Evolutionary conservation across 2,113 vertebrate genomes (phyloP).

Genomic region (Zosterops pallidus): DNA sequence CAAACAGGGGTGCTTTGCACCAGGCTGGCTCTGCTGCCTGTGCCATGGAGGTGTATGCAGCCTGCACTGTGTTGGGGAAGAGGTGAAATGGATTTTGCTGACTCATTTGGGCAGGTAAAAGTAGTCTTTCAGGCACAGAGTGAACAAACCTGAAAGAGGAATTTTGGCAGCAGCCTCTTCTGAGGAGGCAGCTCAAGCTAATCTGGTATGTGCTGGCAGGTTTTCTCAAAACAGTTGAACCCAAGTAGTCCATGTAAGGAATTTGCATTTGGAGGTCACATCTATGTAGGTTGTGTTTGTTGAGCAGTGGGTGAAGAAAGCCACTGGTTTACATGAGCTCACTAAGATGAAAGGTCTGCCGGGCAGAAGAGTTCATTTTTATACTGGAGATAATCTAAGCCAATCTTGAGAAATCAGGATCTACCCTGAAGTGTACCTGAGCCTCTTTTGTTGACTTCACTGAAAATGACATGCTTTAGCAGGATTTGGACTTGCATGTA

Average conservation of each 20-base stretch:
- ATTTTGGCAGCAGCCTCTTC: background rate
- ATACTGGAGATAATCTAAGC: background rate
- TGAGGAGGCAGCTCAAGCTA: background rate
- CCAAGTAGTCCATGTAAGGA: background rate
- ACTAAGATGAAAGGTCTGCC: background rate
- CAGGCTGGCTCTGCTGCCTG: background rate
- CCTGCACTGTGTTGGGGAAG: background rate
- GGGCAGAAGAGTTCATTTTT: background rate
- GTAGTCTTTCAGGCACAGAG: background rate
- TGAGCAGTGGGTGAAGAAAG: background rate
- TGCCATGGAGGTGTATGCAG: accelerated
- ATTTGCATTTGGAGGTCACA: background rate
- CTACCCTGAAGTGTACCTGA: background rate
- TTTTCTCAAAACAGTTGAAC: background rate
- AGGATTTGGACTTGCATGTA: background rate
- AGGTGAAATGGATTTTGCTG: background rate
- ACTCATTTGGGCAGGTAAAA: background rate
- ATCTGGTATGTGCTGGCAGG: background rate
- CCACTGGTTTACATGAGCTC: background rate
- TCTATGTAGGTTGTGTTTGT: background rate
- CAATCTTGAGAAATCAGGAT: background rate
- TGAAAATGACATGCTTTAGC: background rate
- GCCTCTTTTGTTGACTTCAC: background rate
- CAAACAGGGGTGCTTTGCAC: background rate
- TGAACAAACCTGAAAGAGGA: background rate